Evolutionary conservation across 2,888 invertebrate species (phyloP), one percentile per base, ranked within the genome.

Genomic region (Tholera decimalis): DNA sequence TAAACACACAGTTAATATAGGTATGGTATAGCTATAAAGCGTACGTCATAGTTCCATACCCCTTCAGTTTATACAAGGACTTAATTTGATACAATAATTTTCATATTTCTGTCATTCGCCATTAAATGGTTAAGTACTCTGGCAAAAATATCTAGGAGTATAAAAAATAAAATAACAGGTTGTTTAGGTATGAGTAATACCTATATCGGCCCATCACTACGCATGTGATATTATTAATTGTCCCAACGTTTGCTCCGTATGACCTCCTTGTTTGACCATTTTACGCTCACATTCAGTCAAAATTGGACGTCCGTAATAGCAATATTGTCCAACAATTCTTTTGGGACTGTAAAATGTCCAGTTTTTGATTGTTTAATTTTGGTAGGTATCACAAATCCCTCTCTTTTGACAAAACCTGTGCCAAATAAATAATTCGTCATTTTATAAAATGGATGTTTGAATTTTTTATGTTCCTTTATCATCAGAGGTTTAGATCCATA

Each of bases 221-320:
- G 24, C 28, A 49, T 30, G 44, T 20, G 65, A 72, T 77, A 83
- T 88, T 88, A 90, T 90, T 87, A 88, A 90, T 89, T 80, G 87
- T 77, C 56, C 76, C 73, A 72, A 75, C 82, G 75, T 80, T 81
- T 73, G 71, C 79, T 79, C 71, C 71, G 62, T 58, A 54, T 75
- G 83, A 84, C 83, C 77, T 41, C 26, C 35, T 81, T 83, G 82
- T 87, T 86, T 83, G 83, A 85, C 80, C 82, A 83, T 85, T 86
- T 82, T 15, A 46, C 44, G 9, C 44, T 68, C 77, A 59, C 60
- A 60, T 70, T 59, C 51, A 43, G 55, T 49, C 78, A 84, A 82
- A 83, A 79, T 74, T 60, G 43, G 63, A 75, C 76, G 65, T 62
- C 56, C 68, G 61, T 33, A 53, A 75, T 74, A 82, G 79, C 73